Percentiles rank a stretch among this genome's conserved stretches.
These are phyloP conservation scores for Bambusicola thoracicus DNA, from an alignment of 2,113 vertebrate genomes.

Conservation along the genomic window DNA sequence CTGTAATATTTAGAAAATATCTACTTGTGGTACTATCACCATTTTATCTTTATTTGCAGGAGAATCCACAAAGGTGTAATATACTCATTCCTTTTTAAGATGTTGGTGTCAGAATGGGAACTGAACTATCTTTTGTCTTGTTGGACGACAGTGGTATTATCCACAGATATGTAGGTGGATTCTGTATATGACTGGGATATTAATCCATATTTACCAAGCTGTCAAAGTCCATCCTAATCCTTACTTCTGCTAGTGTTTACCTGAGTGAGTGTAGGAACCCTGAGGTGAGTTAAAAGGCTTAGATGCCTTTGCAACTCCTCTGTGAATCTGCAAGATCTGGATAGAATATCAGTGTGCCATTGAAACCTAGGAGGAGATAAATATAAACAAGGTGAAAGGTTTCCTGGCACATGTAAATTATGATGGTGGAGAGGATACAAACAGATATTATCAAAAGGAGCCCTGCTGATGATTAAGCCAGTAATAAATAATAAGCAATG, in stretches of 20 bases:
- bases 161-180: not conserved
- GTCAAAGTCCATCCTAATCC: rapidly evolving
- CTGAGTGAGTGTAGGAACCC: not conserved
- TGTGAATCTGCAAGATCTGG: not conserved
- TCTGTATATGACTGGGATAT: rapidly evolving
- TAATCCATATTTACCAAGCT: not conserved
- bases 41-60: not conserved
- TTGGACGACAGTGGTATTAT: not conserved
- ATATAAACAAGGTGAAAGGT: not conserved
- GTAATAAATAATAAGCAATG: not conserved
- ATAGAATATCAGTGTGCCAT: not conserved
- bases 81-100: not conserved
- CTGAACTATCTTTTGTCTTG: not conserved
- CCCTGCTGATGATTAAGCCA: not conserved
- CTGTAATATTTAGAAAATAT: not conserved
- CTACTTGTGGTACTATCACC: not conserved
- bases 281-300: not conserved
- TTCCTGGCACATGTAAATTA: conserved; percentile 34
- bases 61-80: not conserved
- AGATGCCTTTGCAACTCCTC: not conserved
- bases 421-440: not conserved
- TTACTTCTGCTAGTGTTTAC: not conserved
- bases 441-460: conserved; percentile 25
- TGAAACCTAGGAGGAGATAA: not conserved
- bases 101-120: not conserved